phyloP scores from a whole-genome alignment of 2,113 vertebrate species.

The Corydoras sp. region DNA sequence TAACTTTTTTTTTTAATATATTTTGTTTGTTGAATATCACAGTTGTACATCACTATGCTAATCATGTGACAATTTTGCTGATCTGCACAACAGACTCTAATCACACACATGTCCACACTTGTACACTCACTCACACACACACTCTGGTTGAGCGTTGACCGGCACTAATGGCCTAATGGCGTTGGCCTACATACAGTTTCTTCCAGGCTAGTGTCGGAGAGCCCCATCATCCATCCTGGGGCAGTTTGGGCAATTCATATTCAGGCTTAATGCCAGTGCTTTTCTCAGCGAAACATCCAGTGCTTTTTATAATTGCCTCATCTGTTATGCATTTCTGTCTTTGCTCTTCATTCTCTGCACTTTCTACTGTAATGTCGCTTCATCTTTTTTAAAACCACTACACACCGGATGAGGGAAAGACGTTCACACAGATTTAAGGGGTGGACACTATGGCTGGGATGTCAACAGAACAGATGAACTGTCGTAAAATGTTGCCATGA shows the following conservation, averaged over 20 bases:
- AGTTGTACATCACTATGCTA: slow-evolving; percentile 24
- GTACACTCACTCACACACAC: slow-evolving; percentile 20
- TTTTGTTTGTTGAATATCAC: background rate
- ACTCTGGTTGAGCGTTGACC: slow-evolving; percentile 37
- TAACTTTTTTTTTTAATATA: background rate
- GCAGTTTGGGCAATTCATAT: slow-evolving; percentile 12
- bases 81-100: slow-evolving; percentile 13
- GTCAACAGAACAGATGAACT: no score
- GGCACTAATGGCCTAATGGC: slow-evolving; percentile 45
- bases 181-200: slow-evolving; percentile 44
- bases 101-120: slow-evolving; percentile 16
- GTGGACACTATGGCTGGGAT: no score
- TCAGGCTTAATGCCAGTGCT: slow-evolving; percentile 14
- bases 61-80: slow-evolving; percentile 8
- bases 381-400: background rate
- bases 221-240: background rate
- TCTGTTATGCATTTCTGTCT: background rate
- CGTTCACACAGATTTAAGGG: no score
- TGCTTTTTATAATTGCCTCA: background rate
- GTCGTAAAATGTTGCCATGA: no score
- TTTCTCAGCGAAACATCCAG: background rate
- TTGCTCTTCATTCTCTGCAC: background rate
- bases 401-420: no score
- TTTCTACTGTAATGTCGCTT: background rate
- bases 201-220: slow-evolving; percentile 28